A percentile compares a stretch with the other conserved stretches of the same genome.
Conservation (phyloP, 2,113 vertebrate genomes). For the Struthio camelus region DNA sequence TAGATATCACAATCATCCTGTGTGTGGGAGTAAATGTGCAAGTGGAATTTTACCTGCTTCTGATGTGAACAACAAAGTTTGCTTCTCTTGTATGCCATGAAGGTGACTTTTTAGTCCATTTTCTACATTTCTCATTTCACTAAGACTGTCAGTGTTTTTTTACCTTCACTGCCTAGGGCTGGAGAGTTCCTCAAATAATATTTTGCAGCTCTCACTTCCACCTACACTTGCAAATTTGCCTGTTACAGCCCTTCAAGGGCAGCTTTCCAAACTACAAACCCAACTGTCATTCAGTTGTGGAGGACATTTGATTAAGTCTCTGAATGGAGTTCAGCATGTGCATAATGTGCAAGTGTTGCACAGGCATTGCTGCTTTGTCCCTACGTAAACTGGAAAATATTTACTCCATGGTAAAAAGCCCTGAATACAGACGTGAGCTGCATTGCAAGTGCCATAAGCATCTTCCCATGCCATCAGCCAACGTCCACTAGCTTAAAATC, state of each 20-base stretch:
- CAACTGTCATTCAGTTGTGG: background rate
- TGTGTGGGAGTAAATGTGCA: background rate
- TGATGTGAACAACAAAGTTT: background rate
- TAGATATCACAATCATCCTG: background rate
- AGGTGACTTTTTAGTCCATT: constrained; percentile 24
- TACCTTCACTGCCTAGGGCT: background rate
- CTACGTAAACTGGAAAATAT: background rate
- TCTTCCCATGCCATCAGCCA: no score
- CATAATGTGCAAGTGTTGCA: background rate
- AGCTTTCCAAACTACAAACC: background rate
- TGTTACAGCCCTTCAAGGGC: background rate
- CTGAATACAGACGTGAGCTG: background rate
- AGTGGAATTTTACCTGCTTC: background rate
- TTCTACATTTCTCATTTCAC: background rate
- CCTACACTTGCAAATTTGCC: background rate
- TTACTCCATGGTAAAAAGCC: background rate
- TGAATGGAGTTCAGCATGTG: background rate
- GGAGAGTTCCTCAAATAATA: background rate
- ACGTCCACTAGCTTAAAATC: background rate
- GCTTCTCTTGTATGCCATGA: background rate
- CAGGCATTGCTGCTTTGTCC: background rate
- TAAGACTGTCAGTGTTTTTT: background rate
- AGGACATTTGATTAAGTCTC: background rate
- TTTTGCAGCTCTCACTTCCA: background rate
- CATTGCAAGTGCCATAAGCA: no score